A percentile compares a stretch with the other conserved stretches of the same genome.
Conservation (phyloP, 1,140 invertebrate genomes). For the Pseudomyrmex dendroicus region DNA sequence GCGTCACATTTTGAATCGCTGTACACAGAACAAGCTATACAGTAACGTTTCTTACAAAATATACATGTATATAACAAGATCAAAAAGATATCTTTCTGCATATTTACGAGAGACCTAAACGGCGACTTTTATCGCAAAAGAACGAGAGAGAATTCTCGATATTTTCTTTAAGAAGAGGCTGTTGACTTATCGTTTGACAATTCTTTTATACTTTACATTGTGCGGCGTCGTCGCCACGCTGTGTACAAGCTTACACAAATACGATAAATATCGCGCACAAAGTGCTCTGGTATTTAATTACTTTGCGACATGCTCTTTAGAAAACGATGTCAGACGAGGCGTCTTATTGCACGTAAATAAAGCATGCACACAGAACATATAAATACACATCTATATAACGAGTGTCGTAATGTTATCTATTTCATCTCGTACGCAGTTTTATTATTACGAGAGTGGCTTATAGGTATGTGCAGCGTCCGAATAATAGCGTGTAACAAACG, state of each 20-base stretch:
- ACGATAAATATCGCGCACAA: not conserved
- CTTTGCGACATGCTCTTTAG: constrained; percentile 18
- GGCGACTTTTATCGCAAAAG: too few relatives aligned
- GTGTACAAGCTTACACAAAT: not conserved
- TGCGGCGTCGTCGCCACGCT: not conserved
- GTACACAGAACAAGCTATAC: too few relatives aligned
- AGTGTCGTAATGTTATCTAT: not conserved
- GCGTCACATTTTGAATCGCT: too few relatives aligned
- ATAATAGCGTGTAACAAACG: not conserved
- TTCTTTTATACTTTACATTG: not conserved
- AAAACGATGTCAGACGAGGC: not conserved
- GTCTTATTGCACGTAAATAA: constrained; percentile 17
- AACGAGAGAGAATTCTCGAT: too few relatives aligned
- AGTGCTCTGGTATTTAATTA: constrained; percentile 18
- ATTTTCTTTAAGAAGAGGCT: too few relatives aligned
- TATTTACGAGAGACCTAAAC: too few relatives aligned
- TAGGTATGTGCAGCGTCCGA: not conserved
- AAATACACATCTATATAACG: not conserved
- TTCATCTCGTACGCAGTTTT: not conserved
- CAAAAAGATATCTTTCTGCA: too few relatives aligned
- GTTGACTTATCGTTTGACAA: too few relatives aligned
- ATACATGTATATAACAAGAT: too few relatives aligned
- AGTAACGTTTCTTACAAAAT: too few relatives aligned
- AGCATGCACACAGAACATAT: not conserved
- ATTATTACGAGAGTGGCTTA: not conserved